phyloP scores from a whole-genome alignment of 2,888 invertebrate genomes.

The Stictocephala bisonia region DNA sequence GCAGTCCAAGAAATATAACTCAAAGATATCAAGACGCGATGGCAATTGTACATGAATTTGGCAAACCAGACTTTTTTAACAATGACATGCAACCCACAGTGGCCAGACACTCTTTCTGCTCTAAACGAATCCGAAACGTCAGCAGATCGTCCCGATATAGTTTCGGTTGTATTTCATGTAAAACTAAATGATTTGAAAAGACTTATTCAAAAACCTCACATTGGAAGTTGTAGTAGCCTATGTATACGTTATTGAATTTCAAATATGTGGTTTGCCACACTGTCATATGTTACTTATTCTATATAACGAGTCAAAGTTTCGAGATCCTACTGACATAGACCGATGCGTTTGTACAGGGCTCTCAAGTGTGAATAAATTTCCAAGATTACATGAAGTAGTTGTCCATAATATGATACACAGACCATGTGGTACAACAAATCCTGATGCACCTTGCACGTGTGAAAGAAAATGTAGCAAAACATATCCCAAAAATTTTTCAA shows the following conservation, averaged over 20 bases:
- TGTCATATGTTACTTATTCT: constrained; percentile 45
- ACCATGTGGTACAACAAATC: constrained; percentile 44
- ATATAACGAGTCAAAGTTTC: constrained; percentile 25
- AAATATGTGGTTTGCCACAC: constrained; percentile 40
- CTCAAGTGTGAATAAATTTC: constrained; percentile 8
- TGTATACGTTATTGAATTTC: constrained; percentile 48
- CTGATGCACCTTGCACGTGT: constrained; percentile 20
- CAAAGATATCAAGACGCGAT: constrained; percentile 38
- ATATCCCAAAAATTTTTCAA: constrained; percentile 35
- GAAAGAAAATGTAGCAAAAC: constrained; percentile 42
- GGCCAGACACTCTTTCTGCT: constrained; percentile 33
- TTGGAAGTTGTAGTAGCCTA: constrained; percentile 33
- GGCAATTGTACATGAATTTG: constrained; percentile 34
- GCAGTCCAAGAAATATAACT: constrained; percentile 37
- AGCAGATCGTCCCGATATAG: constrained; percentile 31
- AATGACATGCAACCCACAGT: constrained; percentile 42
- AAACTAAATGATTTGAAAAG: constrained; percentile 33
- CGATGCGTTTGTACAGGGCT: constrained; percentile 39
- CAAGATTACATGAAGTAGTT: constrained; percentile 10
- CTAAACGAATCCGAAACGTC: neutral
- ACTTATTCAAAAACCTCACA: constrained; percentile 1
- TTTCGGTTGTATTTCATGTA: constrained; percentile 29
- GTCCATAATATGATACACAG: constrained; percentile 42
- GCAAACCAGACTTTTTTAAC: constrained; percentile 45
- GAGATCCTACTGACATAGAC: constrained; percentile 29